Percentiles rank a stretch among this genome's conserved stretches.
Conservation (phyloP, 2,888 invertebrate species). For the Napeogenes sylphis region DNA sequence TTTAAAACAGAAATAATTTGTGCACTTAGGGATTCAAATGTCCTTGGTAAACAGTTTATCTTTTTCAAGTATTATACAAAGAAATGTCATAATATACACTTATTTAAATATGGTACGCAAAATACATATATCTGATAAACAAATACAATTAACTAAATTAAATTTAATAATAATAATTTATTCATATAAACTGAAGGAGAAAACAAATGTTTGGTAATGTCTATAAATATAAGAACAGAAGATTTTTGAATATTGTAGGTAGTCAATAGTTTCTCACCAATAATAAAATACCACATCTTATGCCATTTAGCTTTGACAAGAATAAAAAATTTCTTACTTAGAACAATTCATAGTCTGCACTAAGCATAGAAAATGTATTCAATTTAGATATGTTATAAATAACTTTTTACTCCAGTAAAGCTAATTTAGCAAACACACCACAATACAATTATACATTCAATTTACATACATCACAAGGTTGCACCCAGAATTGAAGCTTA, state of each 20-base stretch:
- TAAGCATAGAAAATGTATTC: constrained; percentile 1
- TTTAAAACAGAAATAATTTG: constrained; percentile 31
- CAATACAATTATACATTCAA: constrained; percentile 39
- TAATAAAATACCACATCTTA: too few species aligned
- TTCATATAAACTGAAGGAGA: too few species aligned
- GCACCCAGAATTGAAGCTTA: neutral
- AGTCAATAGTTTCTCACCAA: too few species aligned
- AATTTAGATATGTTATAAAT: neutral
- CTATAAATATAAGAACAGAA: too few species aligned
- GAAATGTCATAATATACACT: constrained; percentile 10
- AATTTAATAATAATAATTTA: too few species aligned
- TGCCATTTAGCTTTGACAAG: too few species aligned
- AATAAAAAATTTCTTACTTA: neutral
- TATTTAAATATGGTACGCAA: constrained; percentile 7
- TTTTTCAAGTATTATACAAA: constrained; percentile 23
- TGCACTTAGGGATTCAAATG: constrained; percentile 29
- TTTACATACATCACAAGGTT: constrained; percentile 45
- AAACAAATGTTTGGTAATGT: too few species aligned
- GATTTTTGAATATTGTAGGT: too few species aligned
- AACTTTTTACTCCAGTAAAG: constrained; percentile 20
- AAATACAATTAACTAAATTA: too few species aligned
- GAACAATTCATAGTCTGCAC: neutral
- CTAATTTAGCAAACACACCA: constrained; percentile 18
- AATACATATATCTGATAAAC: neutral
- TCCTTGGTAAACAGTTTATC: constrained; percentile 11